A percentile compares a stretch with the other conserved stretches of the same genome.
Conservation (phyloP, 2,113 vertebrate genomes). For the Abramis brama region DNA sequence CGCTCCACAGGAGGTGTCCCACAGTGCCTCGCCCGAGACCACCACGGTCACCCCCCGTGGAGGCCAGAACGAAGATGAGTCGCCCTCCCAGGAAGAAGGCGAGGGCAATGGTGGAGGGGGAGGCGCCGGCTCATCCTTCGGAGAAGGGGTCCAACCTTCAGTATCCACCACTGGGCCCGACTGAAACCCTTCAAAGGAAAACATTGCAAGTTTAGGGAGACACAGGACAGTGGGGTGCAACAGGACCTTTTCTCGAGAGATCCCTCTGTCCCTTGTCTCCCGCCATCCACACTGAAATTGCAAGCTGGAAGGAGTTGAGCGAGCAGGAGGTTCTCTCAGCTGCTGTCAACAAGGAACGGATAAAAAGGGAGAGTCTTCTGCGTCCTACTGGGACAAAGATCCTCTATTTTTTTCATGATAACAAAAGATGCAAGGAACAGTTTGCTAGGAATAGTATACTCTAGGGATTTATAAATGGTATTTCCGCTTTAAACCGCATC, state of each 20-base stretch:
- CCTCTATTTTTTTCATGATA: constrained; percentile 20
- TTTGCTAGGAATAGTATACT: constrained; percentile 56
- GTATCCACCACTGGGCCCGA: constrained; percentile 96
- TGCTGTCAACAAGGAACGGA: constrained; percentile 29
- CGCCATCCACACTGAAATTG: constrained; percentile 31
- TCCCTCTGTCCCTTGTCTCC: not conserved
- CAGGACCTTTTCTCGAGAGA: not conserved
- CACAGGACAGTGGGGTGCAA: constrained; percentile 12
- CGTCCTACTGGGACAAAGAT: constrained; percentile 9
- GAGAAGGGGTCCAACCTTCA: constrained; percentile 87
- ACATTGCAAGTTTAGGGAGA: not conserved
- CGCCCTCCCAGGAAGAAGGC: constrained; percentile 86
- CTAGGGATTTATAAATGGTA: constrained; percentile 69
- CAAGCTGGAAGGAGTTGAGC: constrained; percentile 14
- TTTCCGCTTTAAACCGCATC: constrained; percentile 79
- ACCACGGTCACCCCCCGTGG: constrained; percentile 89
- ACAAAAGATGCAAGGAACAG: constrained; percentile 51
- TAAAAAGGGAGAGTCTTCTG: constrained; percentile 26
- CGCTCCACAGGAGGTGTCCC: constrained; percentile 88
- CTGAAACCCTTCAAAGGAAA: constrained; percentile 58
- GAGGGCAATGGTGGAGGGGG: constrained; percentile 64
- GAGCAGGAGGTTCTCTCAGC: constrained; percentile 30
- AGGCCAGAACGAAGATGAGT: constrained; percentile 86
- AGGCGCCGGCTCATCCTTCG: constrained; percentile 66
- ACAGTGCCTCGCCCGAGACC: constrained; percentile 95